phyloP scores from a whole-genome alignment of 2,888 invertebrate species.

The Cremastobaeus sp. region DNA sequence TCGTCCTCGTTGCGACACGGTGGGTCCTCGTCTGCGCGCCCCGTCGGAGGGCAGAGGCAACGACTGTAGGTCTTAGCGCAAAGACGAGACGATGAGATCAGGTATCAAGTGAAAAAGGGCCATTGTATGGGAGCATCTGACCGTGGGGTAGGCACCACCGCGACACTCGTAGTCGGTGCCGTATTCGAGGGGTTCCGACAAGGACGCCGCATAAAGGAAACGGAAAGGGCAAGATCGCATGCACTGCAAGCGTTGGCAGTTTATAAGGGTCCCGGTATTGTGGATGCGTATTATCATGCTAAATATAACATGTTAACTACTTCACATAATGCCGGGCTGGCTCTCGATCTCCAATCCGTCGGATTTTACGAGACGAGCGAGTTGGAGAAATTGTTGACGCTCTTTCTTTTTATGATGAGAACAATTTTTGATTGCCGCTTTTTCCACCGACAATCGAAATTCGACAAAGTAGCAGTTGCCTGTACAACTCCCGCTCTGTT shows the following conservation, averaged over 20 bases:
- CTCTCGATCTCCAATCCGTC: slow-evolving; percentile 52
- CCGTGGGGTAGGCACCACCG: slow-evolving; percentile 73
- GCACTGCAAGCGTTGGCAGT: slow-evolving; percentile 74
- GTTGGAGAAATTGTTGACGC: slow-evolving; percentile 30
- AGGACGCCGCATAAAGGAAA: slow-evolving; percentile 63
- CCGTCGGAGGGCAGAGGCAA: slow-evolving; percentile 53
- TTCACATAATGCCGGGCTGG: slow-evolving; percentile 80
- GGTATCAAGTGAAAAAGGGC: slow-evolving; percentile 74
- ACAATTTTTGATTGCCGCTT: slow-evolving; percentile 8
- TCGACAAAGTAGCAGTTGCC: too few relatives aligned
- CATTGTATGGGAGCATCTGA: slow-evolving; percentile 78
- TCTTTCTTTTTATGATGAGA: slow-evolving; percentile 32
- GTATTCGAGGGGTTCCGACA: slow-evolving; percentile 42
- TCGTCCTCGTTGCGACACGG: slow-evolving; percentile 29
- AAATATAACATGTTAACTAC: slow-evolving; percentile 82
- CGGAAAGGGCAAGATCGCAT: slow-evolving; percentile 65
- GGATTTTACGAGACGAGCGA: slow-evolving; percentile 49
- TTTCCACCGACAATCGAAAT: background rate
- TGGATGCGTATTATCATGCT: slow-evolving; percentile 78
- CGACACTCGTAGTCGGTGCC: slow-evolving; percentile 61
- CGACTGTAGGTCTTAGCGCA: slow-evolving; percentile 46
- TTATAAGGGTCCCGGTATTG: slow-evolving; percentile 77
- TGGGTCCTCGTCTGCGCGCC: slow-evolving; percentile 41
- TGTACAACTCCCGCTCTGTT: too few relatives aligned
- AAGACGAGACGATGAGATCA: slow-evolving; percentile 71